Evolutionary conservation across 2,888 invertebrate genomes (phyloP).

Genomic region (Tetragonula carbonaria): DNA sequence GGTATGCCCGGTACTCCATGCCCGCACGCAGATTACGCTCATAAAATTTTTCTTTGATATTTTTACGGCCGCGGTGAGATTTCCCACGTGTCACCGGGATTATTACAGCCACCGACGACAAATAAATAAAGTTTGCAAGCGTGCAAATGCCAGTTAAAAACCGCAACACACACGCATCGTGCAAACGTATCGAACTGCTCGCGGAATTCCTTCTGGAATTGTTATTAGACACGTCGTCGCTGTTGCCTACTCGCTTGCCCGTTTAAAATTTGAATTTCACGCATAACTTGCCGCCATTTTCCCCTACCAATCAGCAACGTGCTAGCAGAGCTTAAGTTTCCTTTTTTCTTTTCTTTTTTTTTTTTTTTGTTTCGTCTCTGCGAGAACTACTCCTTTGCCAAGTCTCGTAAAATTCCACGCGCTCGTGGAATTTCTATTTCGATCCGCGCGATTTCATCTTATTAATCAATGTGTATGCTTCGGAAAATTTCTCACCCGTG

Average conservation of each 20-base stretch:
- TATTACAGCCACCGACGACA: constrained; percentile 46
- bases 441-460: not conserved
- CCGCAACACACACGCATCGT: not conserved
- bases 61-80: constrained; percentile 52
- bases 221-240: constrained; percentile 22
- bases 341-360: no score
- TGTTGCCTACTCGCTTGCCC: not conserved
- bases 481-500: no score
- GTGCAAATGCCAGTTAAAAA: constrained; percentile 28
- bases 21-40: constrained; percentile 52
- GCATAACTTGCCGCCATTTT: not conserved
- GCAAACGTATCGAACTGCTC: constrained; percentile 22
- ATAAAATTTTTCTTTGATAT: constrained; percentile 52
- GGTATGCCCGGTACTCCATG: constrained; percentile 30
- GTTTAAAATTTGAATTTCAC: constrained; percentile 30
- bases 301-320: no score
- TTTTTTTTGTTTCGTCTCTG: not conserved
- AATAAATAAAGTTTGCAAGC: constrained; percentile 60
- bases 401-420: not conserved
- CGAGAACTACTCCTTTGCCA: not conserved
- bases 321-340: no score
- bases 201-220: constrained; percentile 19
- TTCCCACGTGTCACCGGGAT: constrained; percentile 60
- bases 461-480: no score
- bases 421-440: not conserved